Base-by-base conservation (phyloP, 2,888 invertebrate species). In the Dynastes grantii region DNA sequence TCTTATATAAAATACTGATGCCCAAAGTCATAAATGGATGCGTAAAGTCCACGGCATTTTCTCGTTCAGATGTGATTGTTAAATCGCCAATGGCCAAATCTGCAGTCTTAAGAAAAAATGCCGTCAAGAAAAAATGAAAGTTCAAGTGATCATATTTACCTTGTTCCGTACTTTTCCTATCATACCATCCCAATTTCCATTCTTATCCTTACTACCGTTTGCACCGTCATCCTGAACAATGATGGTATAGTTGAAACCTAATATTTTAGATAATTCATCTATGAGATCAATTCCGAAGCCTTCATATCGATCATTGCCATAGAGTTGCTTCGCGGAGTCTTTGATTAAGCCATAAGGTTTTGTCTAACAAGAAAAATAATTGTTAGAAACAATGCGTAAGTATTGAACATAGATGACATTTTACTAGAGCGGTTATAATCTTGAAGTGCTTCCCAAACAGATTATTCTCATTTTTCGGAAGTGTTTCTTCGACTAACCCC, bases 21-120 rank as follows among this genome's bases (percentile, higher is more conserved):
- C 96, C 96, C 91, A 98, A 91, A 88, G 96, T 97, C 95, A 98
- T 97, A 86, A 98, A 98, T 0, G 98, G 98, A 89, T 96, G 96
- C 0, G 98, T 98, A 86, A 98, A 98, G 88, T 98, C 98, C 0
- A 97, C 97, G 16, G 94, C 96, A 85, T 92, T 93, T 87, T 97
- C 96, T 51, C 98, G 92, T 81, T 95, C 94, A 65, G 97, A 94
- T 8, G 98, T 98, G 85, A 96, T 94, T 6, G 95, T 95, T 83
- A 98, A 90, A 87, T 98, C 98, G 2, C 97, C 97, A 73, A 98
- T 96, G 1, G 96, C 98, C 86, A 98, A 92, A 90, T 98, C 96
- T 55, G 95, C 97, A 86, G 93, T 92, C 97, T 97, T 87, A 90
- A 89, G 83, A 78, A 11, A 13, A 16, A 29, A 45, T 45, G 45